Conservation (phyloP, 2,888 invertebrate species). For the Drosophila kuntzei region DNA sequence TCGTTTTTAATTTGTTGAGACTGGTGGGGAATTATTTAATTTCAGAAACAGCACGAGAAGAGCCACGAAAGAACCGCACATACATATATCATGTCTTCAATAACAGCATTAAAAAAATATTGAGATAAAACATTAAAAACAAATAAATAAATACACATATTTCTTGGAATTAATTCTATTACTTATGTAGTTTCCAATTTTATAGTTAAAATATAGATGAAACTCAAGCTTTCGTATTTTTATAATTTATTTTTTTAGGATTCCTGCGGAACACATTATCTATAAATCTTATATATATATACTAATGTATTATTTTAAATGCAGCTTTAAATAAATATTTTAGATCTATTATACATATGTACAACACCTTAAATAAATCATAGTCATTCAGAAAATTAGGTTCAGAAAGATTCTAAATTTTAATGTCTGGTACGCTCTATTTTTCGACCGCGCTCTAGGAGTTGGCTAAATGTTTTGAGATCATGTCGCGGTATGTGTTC, state of each 20-base stretch:
- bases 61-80: neutral
- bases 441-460: slow-evolving; percentile 79
- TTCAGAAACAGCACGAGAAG: neutral
- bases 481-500: slow-evolving; percentile 80
- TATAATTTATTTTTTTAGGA: no score
- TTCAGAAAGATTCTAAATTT: neutral
- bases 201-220: no score
- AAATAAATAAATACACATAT: neutral
- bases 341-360: neutral
- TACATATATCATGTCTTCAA: no score
- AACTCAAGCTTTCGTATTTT: no score
- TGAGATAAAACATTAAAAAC: neutral
- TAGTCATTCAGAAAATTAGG: neutral
- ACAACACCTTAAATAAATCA: slow-evolving; percentile 3
- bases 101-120: no score
- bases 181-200: neutral
- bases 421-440: slow-evolving; percentile 69
- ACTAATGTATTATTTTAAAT: neutral
- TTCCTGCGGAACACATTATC: neutral
- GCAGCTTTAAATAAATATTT: slow-evolving; percentile 1
- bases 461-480: slow-evolving; percentile 76
- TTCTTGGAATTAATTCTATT: neutral
- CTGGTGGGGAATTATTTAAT: neutral
- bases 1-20: neutral
- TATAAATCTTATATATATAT: neutral